These are phyloP conservation scores for Xenops minutus DNA, from an alignment of 2,797 vertebrate species.

Conservation along the genomic window DNA sequence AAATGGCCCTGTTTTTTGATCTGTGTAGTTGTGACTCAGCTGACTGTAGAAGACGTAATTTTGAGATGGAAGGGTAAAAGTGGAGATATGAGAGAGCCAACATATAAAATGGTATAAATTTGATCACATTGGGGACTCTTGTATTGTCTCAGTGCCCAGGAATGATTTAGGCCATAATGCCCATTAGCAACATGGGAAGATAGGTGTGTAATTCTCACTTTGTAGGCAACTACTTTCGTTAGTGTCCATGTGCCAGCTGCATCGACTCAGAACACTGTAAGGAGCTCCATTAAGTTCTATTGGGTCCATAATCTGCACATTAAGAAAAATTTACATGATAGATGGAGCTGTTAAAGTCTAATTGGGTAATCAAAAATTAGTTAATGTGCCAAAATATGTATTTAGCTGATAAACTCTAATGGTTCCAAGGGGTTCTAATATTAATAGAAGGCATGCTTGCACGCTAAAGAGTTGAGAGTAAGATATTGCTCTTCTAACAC, in stretches of 20 bases:
- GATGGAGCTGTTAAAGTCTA: conserved; percentile 68
- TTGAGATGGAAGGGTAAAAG: not conserved
- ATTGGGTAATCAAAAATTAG: conserved; percentile 72
- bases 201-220: not conserved
- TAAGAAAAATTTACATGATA: conserved; percentile 68
- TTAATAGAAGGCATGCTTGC: conserved; percentile 57
- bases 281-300: conserved; percentile 69
- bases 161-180: not conserved
- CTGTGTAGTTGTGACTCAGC: not conserved
- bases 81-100: not conserved
- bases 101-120: not conserved
- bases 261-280: conserved; percentile 55
- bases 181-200: not conserved
- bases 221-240: not conserved
- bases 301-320: conserved; percentile 68
- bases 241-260: conserved; percentile 54
- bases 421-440: conserved; percentile 59
- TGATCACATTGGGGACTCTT: not conserved
- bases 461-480: conserved; percentile 29
- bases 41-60: not conserved
- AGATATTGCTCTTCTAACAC: conserved; percentile 22
- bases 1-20: not conserved
- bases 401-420: conserved; percentile 71
- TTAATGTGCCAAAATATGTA: conserved; percentile 71
- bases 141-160: not conserved